A percentile compares a stretch with the other conserved stretches of the same genome.
Evolutionary conservation across 53 echinoderm and acorn worm genomes (phyloP).

Genomic region (Arbacia lixula): DNA sequence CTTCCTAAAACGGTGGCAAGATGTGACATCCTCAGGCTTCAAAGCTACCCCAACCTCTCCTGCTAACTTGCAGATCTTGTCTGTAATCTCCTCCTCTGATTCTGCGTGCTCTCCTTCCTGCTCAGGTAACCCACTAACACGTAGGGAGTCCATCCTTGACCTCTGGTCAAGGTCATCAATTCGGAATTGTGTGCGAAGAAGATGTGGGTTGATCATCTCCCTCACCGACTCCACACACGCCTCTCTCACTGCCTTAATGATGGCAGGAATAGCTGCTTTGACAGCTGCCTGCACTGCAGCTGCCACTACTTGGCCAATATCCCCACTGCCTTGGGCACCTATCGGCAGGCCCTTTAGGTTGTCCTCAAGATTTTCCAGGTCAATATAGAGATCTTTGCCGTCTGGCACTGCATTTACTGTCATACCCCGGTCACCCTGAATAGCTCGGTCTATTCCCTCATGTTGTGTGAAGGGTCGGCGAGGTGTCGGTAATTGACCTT

Average conservation of each 20-base stretch:
- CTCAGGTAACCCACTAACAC: background rate
- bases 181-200: background rate
- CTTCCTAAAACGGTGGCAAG: background rate
- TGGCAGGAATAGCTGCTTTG: conserved; percentile 10
- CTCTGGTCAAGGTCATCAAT: conserved; percentile 10
- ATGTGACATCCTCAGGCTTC: background rate
- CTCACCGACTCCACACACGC: background rate
- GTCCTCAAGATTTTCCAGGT: too few species aligned
- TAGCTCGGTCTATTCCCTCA: too few species aligned
- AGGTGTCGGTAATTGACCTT: too few species aligned
- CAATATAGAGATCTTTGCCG: too few species aligned
- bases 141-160: background rate
- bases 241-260: conserved; percentile 1
- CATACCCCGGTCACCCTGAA: too few species aligned
- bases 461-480: too few species aligned
- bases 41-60: background rate
- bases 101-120: background rate
- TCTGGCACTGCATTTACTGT: too few species aligned
- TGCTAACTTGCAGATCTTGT: background rate
- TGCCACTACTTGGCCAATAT: too few species aligned
- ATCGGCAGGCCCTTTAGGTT: too few species aligned
- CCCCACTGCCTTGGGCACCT: too few species aligned
- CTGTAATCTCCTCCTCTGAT: background rate
- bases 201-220: background rate
- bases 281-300: conserved; percentile 14